Evolutionary conservation across 2,888 invertebrate species (phyloP).

Genomic region (Bugula neritina): DNA sequence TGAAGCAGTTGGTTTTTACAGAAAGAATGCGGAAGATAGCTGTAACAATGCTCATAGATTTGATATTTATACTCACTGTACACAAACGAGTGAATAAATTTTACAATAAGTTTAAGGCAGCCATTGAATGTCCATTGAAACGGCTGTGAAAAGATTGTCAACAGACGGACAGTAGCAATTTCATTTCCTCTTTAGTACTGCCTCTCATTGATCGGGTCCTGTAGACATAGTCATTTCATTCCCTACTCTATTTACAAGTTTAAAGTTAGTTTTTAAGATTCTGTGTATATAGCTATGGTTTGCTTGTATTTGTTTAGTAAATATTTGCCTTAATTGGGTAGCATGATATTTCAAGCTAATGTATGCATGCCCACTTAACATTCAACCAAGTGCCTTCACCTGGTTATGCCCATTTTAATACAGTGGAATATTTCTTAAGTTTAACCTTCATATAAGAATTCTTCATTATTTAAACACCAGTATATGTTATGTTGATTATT

Average conservation of each 20-base stretch:
- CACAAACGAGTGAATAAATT: slow-evolving; percentile 16
- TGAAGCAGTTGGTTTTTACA: no score
- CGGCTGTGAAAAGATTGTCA: slow-evolving; percentile 18
- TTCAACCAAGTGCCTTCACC: not conserved
- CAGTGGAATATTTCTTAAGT: no score
- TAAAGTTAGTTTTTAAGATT: not conserved
- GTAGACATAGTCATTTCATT: not conserved
- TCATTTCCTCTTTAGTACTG: slow-evolving; percentile 19
- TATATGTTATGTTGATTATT: no score
- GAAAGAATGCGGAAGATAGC: slow-evolving; percentile 12
- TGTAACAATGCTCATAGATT: not conserved
- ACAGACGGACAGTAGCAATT: slow-evolving; percentile 19
- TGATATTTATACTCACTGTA: not conserved
- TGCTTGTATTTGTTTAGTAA: not conserved
- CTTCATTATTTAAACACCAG: no score
- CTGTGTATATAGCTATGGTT: not conserved
- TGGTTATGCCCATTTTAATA: no score
- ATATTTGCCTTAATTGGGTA: not conserved
- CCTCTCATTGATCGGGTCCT: not conserved
- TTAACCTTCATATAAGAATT: no score
- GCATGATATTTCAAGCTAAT: slow-evolving; percentile 21
- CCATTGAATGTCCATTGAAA: not conserved
- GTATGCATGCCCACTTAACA: not conserved
- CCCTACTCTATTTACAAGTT: slow-evolving; percentile 19
- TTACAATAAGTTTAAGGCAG: not conserved